These are phyloP conservation scores for Antheraea mylitta DNA, from an alignment of 1,140 invertebrate species.

Conservation along the genomic window DNA sequence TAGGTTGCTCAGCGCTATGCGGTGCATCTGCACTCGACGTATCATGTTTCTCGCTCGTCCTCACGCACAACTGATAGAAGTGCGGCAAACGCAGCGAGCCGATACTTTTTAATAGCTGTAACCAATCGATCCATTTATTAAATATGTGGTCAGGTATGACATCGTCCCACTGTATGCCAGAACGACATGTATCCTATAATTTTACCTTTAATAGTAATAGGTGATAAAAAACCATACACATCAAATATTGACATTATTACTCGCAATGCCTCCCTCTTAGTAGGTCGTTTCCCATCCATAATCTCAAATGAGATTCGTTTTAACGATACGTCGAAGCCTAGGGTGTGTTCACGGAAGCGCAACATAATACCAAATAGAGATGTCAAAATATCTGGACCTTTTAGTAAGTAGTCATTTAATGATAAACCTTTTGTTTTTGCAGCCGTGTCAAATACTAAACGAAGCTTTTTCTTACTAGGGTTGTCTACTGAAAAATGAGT, in stretches of 20 bases:
- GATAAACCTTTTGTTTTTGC: constrained; percentile 17
- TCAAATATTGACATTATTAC: too few relatives aligned
- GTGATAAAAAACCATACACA: constrained; percentile 24
- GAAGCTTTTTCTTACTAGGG: constrained; percentile 24
- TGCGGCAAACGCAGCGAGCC: constrained; percentile 16
- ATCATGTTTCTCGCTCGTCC: not conserved
- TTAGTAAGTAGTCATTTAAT: constrained; percentile 28
- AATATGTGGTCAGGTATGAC: constrained; percentile 13
- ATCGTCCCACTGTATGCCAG: constrained; percentile 23
- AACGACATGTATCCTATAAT: constrained; percentile 25
- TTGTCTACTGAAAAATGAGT: constrained; percentile 29
- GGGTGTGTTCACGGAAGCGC: constrained; percentile 21
- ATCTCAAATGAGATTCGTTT: constrained; percentile 24
- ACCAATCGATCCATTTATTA: constrained; percentile 22
- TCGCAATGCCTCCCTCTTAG: constrained; percentile 27
- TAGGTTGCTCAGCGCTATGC: not conserved
- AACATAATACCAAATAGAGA: constrained; percentile 29
- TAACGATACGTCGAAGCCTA: constrained; percentile 28
- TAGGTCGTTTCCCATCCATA: constrained; percentile 24
- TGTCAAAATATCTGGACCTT: constrained; percentile 23
- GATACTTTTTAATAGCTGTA: constrained; percentile 10
- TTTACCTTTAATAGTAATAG: constrained; percentile 24
- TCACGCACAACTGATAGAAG: constrained; percentile 9
- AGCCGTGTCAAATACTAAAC: constrained; percentile 30
- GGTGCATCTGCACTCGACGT: not conserved